phyloP scores from a whole-genome alignment of 2,797 vertebrate genomes.

The Smutsia temminckii region DNA sequence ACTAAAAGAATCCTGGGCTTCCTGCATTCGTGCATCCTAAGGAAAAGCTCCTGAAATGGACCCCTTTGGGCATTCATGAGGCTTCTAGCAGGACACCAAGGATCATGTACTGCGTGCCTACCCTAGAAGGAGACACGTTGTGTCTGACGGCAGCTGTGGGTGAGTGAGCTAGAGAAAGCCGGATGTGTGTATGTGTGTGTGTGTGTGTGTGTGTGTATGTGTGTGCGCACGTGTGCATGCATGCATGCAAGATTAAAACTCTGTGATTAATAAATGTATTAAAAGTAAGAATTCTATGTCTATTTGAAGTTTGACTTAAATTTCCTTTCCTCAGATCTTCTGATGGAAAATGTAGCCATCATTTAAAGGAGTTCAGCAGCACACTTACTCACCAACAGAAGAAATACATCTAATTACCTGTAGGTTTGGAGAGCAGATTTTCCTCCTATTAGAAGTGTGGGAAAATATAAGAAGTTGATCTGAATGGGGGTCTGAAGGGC shows the following conservation, averaged over 20 bases:
- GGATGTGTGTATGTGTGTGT: not conserved
- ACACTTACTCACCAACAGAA: not conserved
- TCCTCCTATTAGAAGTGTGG: not conserved
- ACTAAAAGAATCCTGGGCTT: not conserved
- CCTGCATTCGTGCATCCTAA: not conserved
- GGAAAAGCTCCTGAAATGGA: not conserved
- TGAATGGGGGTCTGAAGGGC: not conserved
- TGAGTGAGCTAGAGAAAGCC: not conserved
- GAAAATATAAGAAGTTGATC: not conserved
- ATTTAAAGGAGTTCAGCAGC: not conserved
- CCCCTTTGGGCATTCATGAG: not conserved
- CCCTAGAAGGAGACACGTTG: not conserved
- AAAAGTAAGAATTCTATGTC: not conserved
- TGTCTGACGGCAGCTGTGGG: not conserved
- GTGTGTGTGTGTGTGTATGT: fast-evolving
- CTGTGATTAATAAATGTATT: not conserved
- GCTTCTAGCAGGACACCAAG: not conserved
- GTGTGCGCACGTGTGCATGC: fast-evolving
- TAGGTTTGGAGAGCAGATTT: not conserved
- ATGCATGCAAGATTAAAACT: not conserved
- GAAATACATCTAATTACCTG: not conserved
- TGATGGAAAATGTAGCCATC: not conserved
- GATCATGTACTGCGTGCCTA: not conserved
- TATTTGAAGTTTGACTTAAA: conserved; percentile 1
- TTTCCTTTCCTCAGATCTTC: not conserved